Evolutionary conservation across 2,888 invertebrate genomes (phyloP).

Genomic region (Sycophila texana): DNA sequence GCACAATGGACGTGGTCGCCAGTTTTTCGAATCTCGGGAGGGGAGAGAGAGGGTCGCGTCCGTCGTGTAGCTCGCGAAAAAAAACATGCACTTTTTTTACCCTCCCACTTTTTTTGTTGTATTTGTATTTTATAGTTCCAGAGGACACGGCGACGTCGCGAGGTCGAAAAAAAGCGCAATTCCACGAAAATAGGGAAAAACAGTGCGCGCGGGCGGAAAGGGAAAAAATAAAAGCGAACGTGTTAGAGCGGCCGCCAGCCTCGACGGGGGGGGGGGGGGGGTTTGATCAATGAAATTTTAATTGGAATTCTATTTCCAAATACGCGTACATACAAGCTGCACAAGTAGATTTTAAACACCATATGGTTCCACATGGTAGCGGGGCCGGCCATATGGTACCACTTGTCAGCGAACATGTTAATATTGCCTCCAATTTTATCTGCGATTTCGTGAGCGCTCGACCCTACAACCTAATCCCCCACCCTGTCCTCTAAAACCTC

Average conservation of each 20-base stretch:
- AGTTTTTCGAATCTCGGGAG: neutral
- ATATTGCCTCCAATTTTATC: conserved; percentile 53
- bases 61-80: no score
- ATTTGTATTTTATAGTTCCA: conserved; percentile 31
- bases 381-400: conserved; percentile 47
- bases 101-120: neutral
- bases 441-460: conserved; percentile 19
- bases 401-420: conserved; percentile 55
- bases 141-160: neutral
- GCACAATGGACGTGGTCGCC: neutral
- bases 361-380: conserved; percentile 42
- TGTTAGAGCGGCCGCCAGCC: neutral
- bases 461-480: neutral
- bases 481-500: no score
- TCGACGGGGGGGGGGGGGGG: neutral
- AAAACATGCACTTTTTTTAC: neutral
- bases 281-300: conserved; percentile 56
- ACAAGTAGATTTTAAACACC: conserved; percentile 54
- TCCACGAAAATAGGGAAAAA: conserved; percentile 14
- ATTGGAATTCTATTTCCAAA: conserved; percentile 53
- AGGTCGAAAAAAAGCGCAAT: conserved; percentile 8
- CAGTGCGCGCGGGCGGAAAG: neutral
- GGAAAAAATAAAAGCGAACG: neutral
- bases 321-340: conserved; percentile 39
- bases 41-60: neutral